Percentiles rank a stretch among this genome's conserved stretches.
phyloP scores from a whole-genome alignment of 2,113 vertebrate species.

The Ochotona princeps region DNA sequence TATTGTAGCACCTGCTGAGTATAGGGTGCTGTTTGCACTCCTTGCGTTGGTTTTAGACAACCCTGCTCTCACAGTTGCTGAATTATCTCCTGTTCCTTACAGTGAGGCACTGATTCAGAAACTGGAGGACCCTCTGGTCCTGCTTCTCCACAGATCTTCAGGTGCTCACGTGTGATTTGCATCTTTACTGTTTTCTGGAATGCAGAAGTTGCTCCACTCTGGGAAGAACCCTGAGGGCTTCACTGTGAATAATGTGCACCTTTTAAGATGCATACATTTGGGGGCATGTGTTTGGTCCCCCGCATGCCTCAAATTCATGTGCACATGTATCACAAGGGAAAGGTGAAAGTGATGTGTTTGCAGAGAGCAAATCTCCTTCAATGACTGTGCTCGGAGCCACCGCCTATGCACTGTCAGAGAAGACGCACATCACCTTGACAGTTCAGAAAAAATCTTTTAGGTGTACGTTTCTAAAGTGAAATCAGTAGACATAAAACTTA shows the following conservation, averaged over 20 bases:
- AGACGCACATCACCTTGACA: background rate
- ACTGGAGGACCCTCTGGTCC: background rate
- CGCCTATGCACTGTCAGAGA: background rate
- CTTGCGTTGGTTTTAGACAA: background rate
- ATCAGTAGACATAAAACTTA: background rate
- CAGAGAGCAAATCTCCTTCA: background rate
- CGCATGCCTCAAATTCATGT: background rate
- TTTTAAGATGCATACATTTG: background rate
- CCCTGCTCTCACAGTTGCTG: background rate
- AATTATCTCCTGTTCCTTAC: background rate
- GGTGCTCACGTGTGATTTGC: background rate
- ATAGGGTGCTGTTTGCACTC: background rate
- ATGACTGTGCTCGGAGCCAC: background rate
- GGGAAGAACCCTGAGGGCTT: background rate
- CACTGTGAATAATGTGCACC: background rate
- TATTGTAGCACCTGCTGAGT: background rate
- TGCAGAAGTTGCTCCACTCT: background rate
- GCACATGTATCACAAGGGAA: background rate
- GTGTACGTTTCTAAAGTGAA: constrained; percentile 2
- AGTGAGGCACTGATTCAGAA: background rate
- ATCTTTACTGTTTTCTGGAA: background rate
- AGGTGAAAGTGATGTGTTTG: background rate
- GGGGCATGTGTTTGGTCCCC: background rate
- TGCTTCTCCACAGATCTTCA: background rate
- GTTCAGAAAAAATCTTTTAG: background rate